These are phyloP conservation scores for Hypsibius dujardini DNA, from an alignment of 1,140 invertebrate genomes.

Conservation along the genomic window DNA sequence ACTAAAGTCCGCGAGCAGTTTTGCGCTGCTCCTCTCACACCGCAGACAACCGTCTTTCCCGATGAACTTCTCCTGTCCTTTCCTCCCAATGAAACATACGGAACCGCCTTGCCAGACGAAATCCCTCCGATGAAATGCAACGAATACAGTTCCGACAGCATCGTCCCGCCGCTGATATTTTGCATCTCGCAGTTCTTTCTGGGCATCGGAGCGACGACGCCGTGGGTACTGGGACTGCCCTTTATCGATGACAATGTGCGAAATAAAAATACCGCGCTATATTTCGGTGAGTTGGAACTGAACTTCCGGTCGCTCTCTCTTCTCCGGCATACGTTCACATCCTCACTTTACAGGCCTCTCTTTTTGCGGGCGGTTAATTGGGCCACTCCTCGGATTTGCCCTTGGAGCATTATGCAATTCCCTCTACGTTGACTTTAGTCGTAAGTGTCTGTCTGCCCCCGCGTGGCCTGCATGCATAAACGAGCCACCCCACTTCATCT, in stretches of 20 bases:
- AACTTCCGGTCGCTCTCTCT: too few species aligned
- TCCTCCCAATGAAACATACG: not conserved
- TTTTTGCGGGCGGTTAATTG: slow-evolving; percentile 1
- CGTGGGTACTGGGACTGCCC: slow-evolving; percentile 13
- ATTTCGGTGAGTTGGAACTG: not conserved
- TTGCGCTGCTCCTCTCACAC: not conserved
- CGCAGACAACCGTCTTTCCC: too few species aligned
- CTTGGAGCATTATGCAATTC: slow-evolving; percentile 11
- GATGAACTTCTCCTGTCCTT: not conserved
- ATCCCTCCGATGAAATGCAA: not conserved
- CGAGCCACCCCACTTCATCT: too few species aligned
- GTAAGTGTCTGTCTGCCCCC: not conserved
- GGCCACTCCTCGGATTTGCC: slow-evolving; percentile 3
- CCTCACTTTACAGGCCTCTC: not conserved
- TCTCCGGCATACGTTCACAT: too few species aligned
- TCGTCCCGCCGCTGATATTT: not conserved
- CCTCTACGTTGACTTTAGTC: slow-evolving; percentile 8
- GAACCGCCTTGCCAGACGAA: not conserved
- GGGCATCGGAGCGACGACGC: slow-evolving; percentile 13
- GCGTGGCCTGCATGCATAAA: too few species aligned
- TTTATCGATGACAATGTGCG: slow-evolving; percentile 14
- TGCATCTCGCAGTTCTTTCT: slow-evolving; percentile 8
- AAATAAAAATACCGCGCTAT: slow-evolving; percentile 14
- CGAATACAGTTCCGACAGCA: not conserved
- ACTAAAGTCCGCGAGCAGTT: slow-evolving; percentile 15